Base-by-base conservation (phyloP, 2,113 vertebrate species). In the Boleophthalmus pectinirostris region DNA sequence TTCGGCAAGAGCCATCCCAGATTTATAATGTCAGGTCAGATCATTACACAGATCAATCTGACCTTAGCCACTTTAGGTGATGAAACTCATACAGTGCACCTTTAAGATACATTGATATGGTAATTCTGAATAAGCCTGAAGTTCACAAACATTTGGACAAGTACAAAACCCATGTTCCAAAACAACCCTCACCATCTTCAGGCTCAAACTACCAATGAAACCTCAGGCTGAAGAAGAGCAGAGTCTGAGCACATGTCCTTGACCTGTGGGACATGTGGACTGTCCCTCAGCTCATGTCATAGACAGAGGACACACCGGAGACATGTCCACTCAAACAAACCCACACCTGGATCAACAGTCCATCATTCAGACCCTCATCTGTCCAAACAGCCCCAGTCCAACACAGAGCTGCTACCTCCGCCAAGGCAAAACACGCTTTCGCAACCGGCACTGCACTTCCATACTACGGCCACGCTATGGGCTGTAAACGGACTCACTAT, bases 341-440 rank as follows among this genome's bases (percentile, higher is more conserved):
- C 66, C 82, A 88, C 91, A 92, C 91, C 88, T 91, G 85, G 83
- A 77, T 90, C 90, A 91, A 90, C 85, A 90, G 82, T 67, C 72
- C 87, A 84, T 82, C 82, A 74, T 67, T 66, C 18, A 66, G 75
- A 82, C 79, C 82, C 69, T 88, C 87, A 90, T 90, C 91, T 92
- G 91, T 92, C 65, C 20, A 90, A 93, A 90, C 87, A 92, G 70
- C 68, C 78, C 80, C 67, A 33, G 70, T 65, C 77, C 78, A 81
- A 87, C 76, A 73, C 79, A 70, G 85, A 87, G 81, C 81, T 68
- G 82, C 16, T 25, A 63, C 63, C 69, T 68, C 75, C 79, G 77
- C 81, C 75, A 78, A 65, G 43, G 71, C 47, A 69, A 87, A 61
- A 77, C 82, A 88, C 79, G 10, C 66, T 90, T 89, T 90, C 82